phyloP scores from a whole-genome alignment of 1,140 invertebrate genomes.

The Zaprionus tsacasi region DNA sequence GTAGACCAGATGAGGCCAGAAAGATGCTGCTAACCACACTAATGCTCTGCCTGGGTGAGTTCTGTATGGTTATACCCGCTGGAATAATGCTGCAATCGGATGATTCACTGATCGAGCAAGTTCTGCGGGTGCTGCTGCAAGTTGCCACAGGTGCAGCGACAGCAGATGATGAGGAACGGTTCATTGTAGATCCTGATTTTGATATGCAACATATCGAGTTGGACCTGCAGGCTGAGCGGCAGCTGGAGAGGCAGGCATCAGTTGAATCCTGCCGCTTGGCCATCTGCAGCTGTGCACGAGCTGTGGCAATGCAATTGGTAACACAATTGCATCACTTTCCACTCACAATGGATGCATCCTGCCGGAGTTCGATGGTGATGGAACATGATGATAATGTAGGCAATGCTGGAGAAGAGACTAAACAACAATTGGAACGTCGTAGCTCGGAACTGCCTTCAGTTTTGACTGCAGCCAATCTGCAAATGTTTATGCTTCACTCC shows the following conservation, averaged over 20 bases:
- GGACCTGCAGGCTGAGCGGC: constrained; percentile 86
- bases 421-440: constrained; percentile 5
- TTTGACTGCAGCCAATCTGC: constrained; percentile 92
- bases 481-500: constrained; percentile 94
- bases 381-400: constrained; percentile 93
- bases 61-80: constrained; percentile 89
- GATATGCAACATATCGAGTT: constrained; percentile 86
- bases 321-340: constrained; percentile 96
- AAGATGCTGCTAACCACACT: constrained; percentile 92
- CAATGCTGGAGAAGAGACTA: background rate
- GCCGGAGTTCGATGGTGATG: constrained; percentile 90
- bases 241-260: constrained; percentile 84
- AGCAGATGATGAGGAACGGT: constrained; percentile 63
- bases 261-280: constrained; percentile 76
- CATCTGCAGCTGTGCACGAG: constrained; percentile 88
- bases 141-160: constrained; percentile 83
- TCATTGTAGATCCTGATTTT: constrained; percentile 87
- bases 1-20: constrained; percentile 85
- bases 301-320: constrained; percentile 91
- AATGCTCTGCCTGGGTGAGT: constrained; percentile 95
- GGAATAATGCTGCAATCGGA: constrained; percentile 79
- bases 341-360: constrained; percentile 92
- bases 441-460: constrained; percentile 62
- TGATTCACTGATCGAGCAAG: constrained; percentile 86
- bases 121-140: constrained; percentile 84